Evolutionary conservation across 2,888 invertebrate species (phyloP).

Genomic region (Cheilosia vulpina): DNA sequence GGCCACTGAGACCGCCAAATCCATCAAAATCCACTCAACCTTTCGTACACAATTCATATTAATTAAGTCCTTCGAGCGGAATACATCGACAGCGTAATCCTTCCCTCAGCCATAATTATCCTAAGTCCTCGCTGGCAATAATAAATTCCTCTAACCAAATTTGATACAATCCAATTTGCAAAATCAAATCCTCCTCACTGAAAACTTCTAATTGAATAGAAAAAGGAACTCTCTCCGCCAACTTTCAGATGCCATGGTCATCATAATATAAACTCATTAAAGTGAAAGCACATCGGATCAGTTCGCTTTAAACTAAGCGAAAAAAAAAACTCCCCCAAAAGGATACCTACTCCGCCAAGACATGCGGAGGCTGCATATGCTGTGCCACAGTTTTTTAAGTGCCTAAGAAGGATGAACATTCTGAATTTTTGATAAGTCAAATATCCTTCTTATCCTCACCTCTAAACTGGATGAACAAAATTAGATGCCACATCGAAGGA

Average conservation of each 20-base stretch:
- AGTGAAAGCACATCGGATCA: conserved; percentile 34
- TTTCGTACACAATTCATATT: not conserved
- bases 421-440: conserved; percentile 47
- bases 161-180: conserved; percentile 71
- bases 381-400: conserved; percentile 37
- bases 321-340: conserved; percentile 12
- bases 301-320: conserved; percentile 18
- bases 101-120: conserved; percentile 52
- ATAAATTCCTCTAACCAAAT: conserved; percentile 59
- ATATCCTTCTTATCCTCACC: conserved; percentile 57
- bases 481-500: conserved; percentile 42
- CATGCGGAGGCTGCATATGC: conserved; percentile 6
- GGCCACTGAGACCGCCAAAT: not conserved
- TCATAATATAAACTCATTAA: conserved; percentile 67
- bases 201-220: conserved; percentile 63
- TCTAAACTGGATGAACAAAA: not conserved
- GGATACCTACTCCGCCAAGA: conserved; percentile 13
- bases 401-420: conserved; percentile 38
- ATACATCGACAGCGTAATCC: conserved; percentile 52
- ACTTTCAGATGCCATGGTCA: conserved; percentile 51
- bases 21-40: conserved; percentile 9
- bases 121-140: conserved; percentile 46
- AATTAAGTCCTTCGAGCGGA: conserved; percentile 51
- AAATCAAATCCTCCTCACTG: conserved; percentile 53
- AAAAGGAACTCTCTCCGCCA: conserved; percentile 33